Evolutionary conservation across 2,797 vertebrate genomes (phyloP).

Genomic region (Malurus splendens): DNA sequence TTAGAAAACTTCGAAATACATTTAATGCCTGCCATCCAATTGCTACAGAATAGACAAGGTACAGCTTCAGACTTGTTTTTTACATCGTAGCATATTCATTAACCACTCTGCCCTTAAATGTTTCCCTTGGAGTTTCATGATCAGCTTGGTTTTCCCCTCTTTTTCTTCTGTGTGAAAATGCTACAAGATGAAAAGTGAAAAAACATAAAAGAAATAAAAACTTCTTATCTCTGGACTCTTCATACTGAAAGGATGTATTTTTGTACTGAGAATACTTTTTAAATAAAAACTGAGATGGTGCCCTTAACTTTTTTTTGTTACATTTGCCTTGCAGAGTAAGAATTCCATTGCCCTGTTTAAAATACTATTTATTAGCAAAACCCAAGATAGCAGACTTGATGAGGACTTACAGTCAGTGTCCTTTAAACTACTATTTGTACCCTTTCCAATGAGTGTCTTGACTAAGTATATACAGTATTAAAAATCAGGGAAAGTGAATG

Average conservation of each 20-base stretch:
- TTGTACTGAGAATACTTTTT: neutral
- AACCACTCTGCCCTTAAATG: neutral
- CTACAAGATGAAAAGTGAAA: neutral
- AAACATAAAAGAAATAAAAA: neutral
- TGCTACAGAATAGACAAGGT: neutral
- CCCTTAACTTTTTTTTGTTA: neutral
- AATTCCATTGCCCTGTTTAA: neutral
- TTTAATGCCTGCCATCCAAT: neutral
- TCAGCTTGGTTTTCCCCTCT: neutral
- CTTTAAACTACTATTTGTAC: neutral
- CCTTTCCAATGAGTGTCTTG: neutral
- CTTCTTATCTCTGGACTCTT: neutral
- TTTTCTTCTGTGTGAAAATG: neutral
- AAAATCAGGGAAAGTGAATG: neutral
- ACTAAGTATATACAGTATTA: neutral
- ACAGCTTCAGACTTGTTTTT: neutral
- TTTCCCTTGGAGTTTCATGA: neutral
- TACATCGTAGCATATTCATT: neutral
- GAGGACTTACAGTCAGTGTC: neutral
- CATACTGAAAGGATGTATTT: neutral
- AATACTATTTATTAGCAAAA: neutral
- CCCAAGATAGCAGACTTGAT: neutral
- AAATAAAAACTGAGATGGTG: conserved; percentile 18
- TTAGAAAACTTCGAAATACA: neutral
- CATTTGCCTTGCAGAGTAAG: neutral